Evolutionary conservation across 2,888 invertebrate species (phyloP).

Genomic region (Drosophila melanosoma): DNA sequence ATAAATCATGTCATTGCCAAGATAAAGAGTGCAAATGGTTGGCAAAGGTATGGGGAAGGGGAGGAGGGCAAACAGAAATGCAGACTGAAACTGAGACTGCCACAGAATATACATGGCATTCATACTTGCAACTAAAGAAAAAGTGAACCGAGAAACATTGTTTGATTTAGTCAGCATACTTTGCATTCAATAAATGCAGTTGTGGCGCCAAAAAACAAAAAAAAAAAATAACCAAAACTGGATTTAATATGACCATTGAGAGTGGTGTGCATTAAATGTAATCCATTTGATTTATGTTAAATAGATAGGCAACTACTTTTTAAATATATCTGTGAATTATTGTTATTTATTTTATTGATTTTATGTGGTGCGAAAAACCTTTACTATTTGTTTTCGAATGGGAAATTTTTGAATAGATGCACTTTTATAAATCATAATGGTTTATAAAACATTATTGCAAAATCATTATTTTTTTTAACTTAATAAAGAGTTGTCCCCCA

Average conservation of each 20-base stretch:
- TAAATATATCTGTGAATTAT: background rate
- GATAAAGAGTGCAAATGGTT: conserved; percentile 70
- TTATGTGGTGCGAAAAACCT: background rate
- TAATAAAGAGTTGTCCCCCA: no score
- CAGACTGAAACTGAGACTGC: conserved; percentile 11
- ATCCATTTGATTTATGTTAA: conserved; percentile 11
- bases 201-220: conserved; percentile 3
- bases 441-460: no score
- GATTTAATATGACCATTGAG: background rate
- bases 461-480: no score
- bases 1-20: conserved; percentile 74
- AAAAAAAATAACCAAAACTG: no score
- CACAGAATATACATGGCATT: conserved; percentile 13
- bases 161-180: conserved; percentile 49
- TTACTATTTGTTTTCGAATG: no score
- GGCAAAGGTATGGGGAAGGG: conserved; percentile 4
- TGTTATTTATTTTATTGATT: background rate
- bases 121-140: conserved; percentile 3
- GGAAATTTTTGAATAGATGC: no score
- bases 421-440: no score
- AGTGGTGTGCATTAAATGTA: background rate
- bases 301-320: background rate
- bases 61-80: conserved; percentile 14
- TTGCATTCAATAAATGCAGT: conserved; percentile 44
- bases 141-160: conserved; percentile 16